A percentile compares a stretch with the other conserved stretches of the same genome.
These are phyloP conservation scores for Episyrphus balteatus DNA, from an alignment of 1,140 invertebrate species.

Conservation along the genomic window DNA sequence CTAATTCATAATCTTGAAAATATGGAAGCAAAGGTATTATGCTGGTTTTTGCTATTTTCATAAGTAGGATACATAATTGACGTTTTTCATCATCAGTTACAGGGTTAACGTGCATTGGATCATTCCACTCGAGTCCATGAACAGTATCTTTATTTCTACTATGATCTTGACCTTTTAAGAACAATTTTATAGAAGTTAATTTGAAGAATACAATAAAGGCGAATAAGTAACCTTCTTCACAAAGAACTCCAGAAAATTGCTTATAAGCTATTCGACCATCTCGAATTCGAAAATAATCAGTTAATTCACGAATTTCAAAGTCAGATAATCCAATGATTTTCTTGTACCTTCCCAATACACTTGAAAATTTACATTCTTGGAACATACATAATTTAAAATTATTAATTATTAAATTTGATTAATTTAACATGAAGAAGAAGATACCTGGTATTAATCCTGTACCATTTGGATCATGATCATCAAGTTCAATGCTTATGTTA, in stretches of 20 bases:
- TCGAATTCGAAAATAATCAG: conserved; percentile 60
- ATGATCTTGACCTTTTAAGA: conserved; percentile 42
- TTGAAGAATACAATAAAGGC: no score
- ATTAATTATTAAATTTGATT: background rate
- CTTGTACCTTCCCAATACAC: conserved; percentile 50
- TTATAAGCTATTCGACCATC: conserved; percentile 59
- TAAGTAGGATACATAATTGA: conserved; percentile 48
- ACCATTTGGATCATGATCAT: conserved; percentile 49
- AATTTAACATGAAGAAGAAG: conserved; percentile 5
- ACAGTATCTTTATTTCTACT: conserved; percentile 37
- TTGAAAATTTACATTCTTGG: conserved; percentile 58
- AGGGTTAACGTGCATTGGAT: conserved; percentile 46
- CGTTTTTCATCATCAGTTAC: conserved; percentile 49
- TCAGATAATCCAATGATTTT: conserved; percentile 51
- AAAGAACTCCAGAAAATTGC: conserved; percentile 57
- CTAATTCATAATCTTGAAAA: conserved; percentile 65
- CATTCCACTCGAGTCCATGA: conserved; percentile 50
- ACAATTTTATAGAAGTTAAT: conserved; percentile 5
- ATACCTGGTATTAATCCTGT: conserved; percentile 56
- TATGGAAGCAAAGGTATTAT: conserved; percentile 51
- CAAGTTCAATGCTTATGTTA: conserved; percentile 56
- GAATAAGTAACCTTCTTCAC: conserved; percentile 41
- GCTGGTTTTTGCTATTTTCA: conserved; percentile 49
- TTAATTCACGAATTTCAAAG: conserved; percentile 53
- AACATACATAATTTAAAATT: conserved; percentile 17